These are phyloP conservation scores for Equus przewalskii DNA, from an alignment of 2,113 vertebrate genomes.

Conservation along the genomic window DNA sequence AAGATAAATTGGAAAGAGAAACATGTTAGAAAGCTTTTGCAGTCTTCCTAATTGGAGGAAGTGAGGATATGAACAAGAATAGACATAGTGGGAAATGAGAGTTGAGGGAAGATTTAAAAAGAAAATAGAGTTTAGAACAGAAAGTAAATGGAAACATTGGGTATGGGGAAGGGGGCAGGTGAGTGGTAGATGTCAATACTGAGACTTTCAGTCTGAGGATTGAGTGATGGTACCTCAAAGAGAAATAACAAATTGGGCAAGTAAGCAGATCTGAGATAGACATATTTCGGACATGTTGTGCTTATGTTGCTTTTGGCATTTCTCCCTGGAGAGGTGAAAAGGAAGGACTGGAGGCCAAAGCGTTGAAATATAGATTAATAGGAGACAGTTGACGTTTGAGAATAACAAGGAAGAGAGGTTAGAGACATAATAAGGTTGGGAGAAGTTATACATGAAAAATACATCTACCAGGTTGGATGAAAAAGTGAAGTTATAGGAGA, in stretches of 20 bases:
- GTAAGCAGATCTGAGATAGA: not conserved
- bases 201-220: not conserved
- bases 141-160: not conserved
- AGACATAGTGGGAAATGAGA: not conserved
- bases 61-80: not conserved
- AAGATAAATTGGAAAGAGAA: not conserved
- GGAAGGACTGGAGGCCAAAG: not conserved
- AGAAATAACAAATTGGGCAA: not conserved
- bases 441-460: not conserved
- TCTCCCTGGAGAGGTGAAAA: not conserved
- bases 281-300: not conserved
- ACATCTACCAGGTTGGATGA: not conserved
- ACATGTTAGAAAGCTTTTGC: not conserved
- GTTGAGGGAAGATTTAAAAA: not conserved
- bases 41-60: not conserved
- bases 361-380: constrained; percentile 21
- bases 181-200: not conserved
- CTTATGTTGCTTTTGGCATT: not conserved
- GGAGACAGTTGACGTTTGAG: not conserved
- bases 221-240: not conserved
- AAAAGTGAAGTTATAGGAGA: not conserved
- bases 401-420: not conserved
- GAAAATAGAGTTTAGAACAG: not conserved
- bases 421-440: not conserved
- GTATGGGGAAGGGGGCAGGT: not conserved